Conservation (phyloP, 2,888 invertebrate species). For the Caenorhabditis virilis region DNA sequence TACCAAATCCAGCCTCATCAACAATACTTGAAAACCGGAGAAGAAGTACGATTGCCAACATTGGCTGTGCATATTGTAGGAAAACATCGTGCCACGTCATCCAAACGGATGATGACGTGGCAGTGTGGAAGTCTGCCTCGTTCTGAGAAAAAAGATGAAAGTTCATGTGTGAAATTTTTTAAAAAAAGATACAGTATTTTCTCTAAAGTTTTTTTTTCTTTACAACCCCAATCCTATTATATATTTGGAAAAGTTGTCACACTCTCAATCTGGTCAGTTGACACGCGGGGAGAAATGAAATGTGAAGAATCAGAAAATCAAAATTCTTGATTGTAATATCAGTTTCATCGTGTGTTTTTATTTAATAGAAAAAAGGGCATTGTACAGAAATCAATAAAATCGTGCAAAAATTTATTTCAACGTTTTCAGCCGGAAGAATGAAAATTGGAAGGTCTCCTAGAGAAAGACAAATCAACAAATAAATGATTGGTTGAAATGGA, state of each 20-base stretch:
- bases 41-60: conserved; percentile 32
- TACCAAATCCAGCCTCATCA: conserved; percentile 33
- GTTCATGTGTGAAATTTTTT: background rate
- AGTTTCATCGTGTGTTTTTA: too few species aligned
- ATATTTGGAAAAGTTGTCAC: background rate
- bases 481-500: too few species aligned
- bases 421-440: too few species aligned
- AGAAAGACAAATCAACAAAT: too few species aligned
- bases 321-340: too few species aligned
- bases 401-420: too few species aligned
- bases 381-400: too few species aligned
- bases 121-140: background rate
- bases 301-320: too few species aligned
- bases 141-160: background rate
- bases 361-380: too few species aligned
- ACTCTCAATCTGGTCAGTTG: background rate
- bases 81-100: conserved; percentile 36
- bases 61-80: conserved; percentile 32
- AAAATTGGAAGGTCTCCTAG: too few species aligned
- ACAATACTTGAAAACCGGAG: conserved; percentile 31
- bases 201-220: background rate
- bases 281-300: too few species aligned
- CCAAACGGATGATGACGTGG: conserved; percentile 7
- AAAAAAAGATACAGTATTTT: background rate
- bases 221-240: background rate